Conservation (phyloP, 53 echinoderm and acorn worm species). For the Temnopleurus reevesii region DNA sequence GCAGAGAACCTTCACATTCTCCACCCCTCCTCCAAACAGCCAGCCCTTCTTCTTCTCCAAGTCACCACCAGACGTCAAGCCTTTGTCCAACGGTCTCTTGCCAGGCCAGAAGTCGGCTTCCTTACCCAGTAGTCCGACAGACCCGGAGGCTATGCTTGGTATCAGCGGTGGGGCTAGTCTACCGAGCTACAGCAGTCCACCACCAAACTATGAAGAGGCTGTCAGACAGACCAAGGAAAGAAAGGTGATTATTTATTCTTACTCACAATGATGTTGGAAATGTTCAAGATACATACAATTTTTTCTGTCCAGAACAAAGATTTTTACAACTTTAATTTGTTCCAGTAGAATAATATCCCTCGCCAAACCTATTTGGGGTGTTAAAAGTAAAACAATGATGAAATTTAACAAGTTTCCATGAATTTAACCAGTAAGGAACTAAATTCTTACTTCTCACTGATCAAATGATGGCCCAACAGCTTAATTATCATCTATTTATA, state of each 20-base stretch:
- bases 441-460: too few relatives aligned
- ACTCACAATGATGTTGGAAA: too few relatives aligned
- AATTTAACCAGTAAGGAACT: too few relatives aligned
- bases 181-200: slow-evolving; percentile 82
- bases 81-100: slow-evolving; percentile 69
- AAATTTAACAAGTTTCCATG: too few relatives aligned
- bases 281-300: too few relatives aligned
- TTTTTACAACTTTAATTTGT: too few relatives aligned
- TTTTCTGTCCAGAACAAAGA: too few relatives aligned
- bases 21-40: slow-evolving; percentile 73
- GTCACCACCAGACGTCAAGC: slow-evolving; percentile 54
- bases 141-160: slow-evolving; percentile 59
- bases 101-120: slow-evolving; percentile 76
- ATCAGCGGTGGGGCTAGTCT: slow-evolving; percentile 58
- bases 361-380: too few relatives aligned
- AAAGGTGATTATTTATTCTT: slow-evolving; percentile 38
- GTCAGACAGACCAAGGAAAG: slow-evolving; percentile 88
- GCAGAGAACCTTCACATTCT: slow-evolving; percentile 81
- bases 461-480: too few relatives aligned
- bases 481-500: too few relatives aligned
- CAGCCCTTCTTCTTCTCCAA: slow-evolving; percentile 91
- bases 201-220: slow-evolving; percentile 96
- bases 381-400: too few relatives aligned
- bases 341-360: not conserved
- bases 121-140: slow-evolving; percentile 92